Conservation (phyloP, 2,113 vertebrate species). For the Eolophus roseicapilla region DNA sequence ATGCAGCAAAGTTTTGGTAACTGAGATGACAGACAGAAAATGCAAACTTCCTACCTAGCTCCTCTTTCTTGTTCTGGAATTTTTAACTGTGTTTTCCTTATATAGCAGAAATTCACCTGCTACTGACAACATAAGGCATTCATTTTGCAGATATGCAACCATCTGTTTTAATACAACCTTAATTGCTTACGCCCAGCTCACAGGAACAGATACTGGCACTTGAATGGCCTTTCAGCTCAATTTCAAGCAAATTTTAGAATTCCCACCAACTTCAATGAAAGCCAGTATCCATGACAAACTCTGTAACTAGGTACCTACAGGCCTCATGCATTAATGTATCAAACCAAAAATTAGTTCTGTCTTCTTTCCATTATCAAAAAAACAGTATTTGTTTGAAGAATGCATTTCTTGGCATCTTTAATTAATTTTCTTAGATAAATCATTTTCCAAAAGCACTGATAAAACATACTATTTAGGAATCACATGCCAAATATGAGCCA, state of each 20-base stretch:
- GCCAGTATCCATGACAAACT: background rate
- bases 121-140: background rate
- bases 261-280: background rate
- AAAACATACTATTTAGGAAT: background rate
- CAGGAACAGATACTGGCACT: background rate
- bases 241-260: background rate
- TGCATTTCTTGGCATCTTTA: background rate
- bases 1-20: background rate
- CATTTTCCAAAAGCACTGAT: background rate
- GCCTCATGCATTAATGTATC: background rate
- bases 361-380: background rate
- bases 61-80: background rate
- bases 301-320: background rate
- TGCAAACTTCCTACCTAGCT: background rate
- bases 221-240: background rate
- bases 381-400: background rate
- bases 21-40: background rate
- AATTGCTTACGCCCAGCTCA: background rate
- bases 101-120: background rate
- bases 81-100: background rate
- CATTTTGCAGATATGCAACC: background rate
- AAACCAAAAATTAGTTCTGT: background rate
- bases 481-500: background rate
- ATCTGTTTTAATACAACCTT: background rate
- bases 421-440: background rate